Evolutionary conservation across 2,888 invertebrate species (phyloP), one percentile per base, ranked within the genome.

Genomic region (Lithophane ornitopus): DNA sequence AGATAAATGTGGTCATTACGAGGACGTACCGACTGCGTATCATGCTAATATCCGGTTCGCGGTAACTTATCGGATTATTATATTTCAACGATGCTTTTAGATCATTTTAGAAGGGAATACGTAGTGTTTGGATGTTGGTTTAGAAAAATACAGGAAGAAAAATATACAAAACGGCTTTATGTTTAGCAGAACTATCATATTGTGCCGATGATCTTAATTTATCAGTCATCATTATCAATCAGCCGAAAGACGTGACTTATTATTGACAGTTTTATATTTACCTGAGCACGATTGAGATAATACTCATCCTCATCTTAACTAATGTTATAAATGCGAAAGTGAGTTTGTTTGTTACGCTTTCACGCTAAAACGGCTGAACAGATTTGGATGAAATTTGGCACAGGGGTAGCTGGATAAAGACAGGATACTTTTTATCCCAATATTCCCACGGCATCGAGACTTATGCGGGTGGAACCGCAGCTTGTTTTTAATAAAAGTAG

Each of bases 1-100:
- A 95, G 95, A 95, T 94, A 93, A 94, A 95, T 95, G 90, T 90
- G 93, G 94, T 94, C 94, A 95, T 96, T 94, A 95, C 86, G 90
- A 84, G 88, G 93, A 94, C 93, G 93, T 94, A 93, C 88, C 89
- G 84, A 91, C 90, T 87, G 89, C 89, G 89, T 91, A 92, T 92
- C 92, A 92, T 88, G 87, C 89, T 94, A 93, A 93, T 92, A 91
- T 89, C 86, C 89, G 65, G 70, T 70, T 75, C 54, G 71, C 52
- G 77, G 78, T 76, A 90, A 91, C 83, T 89, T 91, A 91, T 92
- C 88, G 84, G 88, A 85, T 88, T 80, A 81, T 76, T 78, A 76
- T 82, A 70, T 77, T 78, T 74, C 76, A 70, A 39, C 61, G 63
- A 83, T 78, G 74, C 52, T 81, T 83, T 85, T 81, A 85, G 72